Percentiles rank a stretch among this genome's conserved stretches.
phyloP scores from a whole-genome alignment of 2,797 vertebrate genomes.

The Tragelaphus oryx region DNA sequence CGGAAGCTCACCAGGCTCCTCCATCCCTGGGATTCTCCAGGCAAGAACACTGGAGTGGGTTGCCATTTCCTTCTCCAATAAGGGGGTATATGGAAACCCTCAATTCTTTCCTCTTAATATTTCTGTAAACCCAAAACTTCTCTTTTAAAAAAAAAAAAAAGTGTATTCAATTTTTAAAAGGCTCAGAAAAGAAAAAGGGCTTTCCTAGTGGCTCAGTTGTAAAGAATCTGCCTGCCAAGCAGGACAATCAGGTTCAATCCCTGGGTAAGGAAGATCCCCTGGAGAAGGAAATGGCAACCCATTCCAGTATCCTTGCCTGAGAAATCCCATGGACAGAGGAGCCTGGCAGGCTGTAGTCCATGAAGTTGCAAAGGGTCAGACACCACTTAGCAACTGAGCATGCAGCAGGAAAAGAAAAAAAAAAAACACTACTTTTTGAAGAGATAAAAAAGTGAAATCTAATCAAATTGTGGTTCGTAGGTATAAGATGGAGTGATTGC shows the following conservation, averaged over 20 bases:
- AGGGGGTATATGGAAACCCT: background rate
- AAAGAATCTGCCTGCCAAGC: background rate
- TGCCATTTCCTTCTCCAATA: no score
- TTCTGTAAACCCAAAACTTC: background rate
- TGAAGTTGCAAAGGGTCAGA: background rate
- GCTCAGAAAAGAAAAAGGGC: background rate
- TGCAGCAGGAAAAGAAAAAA: background rate
- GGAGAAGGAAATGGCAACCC: background rate
- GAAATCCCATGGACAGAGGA: background rate
- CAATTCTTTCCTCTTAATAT: background rate
- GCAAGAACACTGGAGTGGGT: no score
- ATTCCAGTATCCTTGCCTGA: background rate
- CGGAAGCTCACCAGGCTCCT: no score
- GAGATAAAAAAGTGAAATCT: background rate
- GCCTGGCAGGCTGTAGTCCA: background rate
- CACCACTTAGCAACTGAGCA: background rate
- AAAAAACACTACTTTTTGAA: background rate
- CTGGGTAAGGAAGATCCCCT: background rate
- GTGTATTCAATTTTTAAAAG: background rate
- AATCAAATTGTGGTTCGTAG: background rate
- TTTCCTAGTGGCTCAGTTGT: background rate
- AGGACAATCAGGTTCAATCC: background rate
- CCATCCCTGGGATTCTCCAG: no score
- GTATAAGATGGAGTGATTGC: background rate
- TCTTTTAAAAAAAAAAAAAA: background rate